These are phyloP conservation scores for Ochotona princeps DNA, from an alignment of 2,113 vertebrate genomes.

Conservation along the genomic window DNA sequence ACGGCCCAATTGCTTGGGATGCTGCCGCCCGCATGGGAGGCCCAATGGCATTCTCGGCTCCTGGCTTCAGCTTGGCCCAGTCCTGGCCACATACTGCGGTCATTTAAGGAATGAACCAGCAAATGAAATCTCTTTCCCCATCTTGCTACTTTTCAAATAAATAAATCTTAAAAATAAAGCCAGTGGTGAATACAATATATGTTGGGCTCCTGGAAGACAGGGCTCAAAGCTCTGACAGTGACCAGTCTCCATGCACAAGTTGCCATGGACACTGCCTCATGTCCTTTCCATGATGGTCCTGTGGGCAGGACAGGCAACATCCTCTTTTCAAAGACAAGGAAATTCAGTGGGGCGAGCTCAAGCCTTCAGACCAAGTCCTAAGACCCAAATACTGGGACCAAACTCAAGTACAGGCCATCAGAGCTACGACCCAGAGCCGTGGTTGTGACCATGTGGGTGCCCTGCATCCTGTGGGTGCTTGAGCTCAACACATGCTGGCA, in stretches of 20 bases:
- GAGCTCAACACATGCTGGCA: neutral
- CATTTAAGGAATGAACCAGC: too few species aligned
- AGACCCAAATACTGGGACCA: neutral
- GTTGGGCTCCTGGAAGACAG: neutral
- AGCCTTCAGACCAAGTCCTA: neutral
- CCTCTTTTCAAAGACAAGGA: neutral
- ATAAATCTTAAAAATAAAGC: too few species aligned
- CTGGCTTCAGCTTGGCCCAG: too few species aligned
- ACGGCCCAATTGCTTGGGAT: too few species aligned
- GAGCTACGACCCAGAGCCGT: neutral
- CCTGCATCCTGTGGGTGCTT: neutral
- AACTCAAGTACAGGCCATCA: conserved; percentile 7
- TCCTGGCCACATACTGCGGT: too few species aligned
- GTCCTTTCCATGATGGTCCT: neutral
- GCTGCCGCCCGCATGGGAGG: too few species aligned
- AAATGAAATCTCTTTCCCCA: too few species aligned
- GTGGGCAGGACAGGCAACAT: neutral
- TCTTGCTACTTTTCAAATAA: too few species aligned
- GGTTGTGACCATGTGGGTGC: neutral
- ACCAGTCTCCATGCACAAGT: too few species aligned
- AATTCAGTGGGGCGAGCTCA: neutral
- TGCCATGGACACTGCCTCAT: neutral
- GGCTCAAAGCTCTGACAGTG: neutral
- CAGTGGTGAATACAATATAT: neutral
- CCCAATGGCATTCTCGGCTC: too few species aligned